Base-by-base conservation (phyloP, 37 sponge, comb jelly and placozoan species). In the Chondrosia reniformis region DNA sequence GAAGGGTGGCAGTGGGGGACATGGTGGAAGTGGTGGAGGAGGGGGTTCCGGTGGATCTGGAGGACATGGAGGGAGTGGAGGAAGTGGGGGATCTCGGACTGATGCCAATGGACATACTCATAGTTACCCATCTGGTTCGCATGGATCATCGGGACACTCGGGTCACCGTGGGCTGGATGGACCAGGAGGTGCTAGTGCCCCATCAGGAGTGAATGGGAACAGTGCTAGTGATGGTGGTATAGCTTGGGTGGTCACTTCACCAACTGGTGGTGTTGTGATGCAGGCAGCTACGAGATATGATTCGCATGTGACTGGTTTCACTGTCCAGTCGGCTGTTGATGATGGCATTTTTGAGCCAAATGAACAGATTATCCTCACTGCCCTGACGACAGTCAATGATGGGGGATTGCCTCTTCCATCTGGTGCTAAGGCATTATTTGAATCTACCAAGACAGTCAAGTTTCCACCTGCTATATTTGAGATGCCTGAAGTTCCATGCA, bases 341-440 rank as follows among this genome's bases (percentile, higher is more conserved):
- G 92, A 92, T 79, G 92, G 92, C 2, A 88, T 92, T 39, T 87
- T 92, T 74, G 89, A 92, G 36, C 92, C 92, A 15, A 92, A 92
- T 63, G 92, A 92, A 41, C 78, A 77, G 39, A 87, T 92, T 22
- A 31, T 79, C 13, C 79, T 92, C 2, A 78, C 80, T 62, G 82
- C 75, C 38, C 75, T 92, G 13, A 13, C 15, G 15, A 67, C 81
- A 0, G 46, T 66, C 30, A 92, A 92, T 71, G 79, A 59, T 63
- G 92, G 92, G 34, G 85, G 82, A 3, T 58, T 88, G 32, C 85
- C 88, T 55, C 72, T 92, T 31, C 92, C 92, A 45, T 33, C 64
- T 57, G 89, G 89, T 38, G 76, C 80, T 5, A 39, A 45, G 3
- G 79, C 80, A 0, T 85, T 77, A 54, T 85, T 92, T 52, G 79